A percentile compares a stretch with the other conserved stretches of the same genome.
Evolutionary conservation across 1,140 invertebrate genomes (phyloP).

Genomic region (Bombus ignitus): DNA sequence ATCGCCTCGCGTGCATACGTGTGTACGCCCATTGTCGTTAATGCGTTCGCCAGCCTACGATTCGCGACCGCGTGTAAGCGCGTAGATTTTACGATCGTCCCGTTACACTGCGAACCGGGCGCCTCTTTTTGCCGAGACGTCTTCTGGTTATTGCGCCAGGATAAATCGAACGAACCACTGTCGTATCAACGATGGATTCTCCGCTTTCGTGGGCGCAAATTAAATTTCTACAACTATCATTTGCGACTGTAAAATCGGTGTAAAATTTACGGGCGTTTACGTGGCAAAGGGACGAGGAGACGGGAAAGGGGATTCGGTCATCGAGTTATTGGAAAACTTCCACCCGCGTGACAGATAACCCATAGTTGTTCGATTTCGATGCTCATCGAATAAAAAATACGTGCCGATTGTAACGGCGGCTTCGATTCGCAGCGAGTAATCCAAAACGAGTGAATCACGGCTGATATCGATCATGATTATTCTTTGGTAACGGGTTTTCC

Average conservation of each 20-base stretch:
- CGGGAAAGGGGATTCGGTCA: neutral
- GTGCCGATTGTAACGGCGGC: too few species aligned
- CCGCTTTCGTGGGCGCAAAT: neutral
- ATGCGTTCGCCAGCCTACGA: neutral
- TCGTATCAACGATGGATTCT: neutral
- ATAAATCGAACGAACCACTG: neutral
- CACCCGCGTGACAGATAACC: neutral
- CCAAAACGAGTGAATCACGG: slow-evolving; percentile 1
- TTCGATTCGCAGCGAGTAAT: slow-evolving; percentile 9
- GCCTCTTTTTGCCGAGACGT: slow-evolving; percentile 24
- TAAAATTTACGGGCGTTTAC: neutral
- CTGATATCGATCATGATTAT: slow-evolving; percentile 18
- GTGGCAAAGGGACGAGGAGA: neutral
- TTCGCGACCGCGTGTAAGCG: too few species aligned
- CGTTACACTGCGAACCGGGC: slow-evolving; percentile 28
- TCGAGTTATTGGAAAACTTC: neutral
- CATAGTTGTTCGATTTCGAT: neutral
- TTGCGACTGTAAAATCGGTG: neutral
- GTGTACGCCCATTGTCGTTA: neutral
- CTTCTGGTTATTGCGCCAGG: slow-evolving; percentile 7
- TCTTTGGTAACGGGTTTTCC: slow-evolving; percentile 11
- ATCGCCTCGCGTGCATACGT: neutral
- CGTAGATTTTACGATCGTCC: slow-evolving; percentile 56
- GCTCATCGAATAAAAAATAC: neutral
- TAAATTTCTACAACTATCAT: neutral